These are phyloP conservation scores for Tragelaphus scriptus DNA, from an alignment of 2,113 vertebrate species.

Conservation along the genomic window DNA sequence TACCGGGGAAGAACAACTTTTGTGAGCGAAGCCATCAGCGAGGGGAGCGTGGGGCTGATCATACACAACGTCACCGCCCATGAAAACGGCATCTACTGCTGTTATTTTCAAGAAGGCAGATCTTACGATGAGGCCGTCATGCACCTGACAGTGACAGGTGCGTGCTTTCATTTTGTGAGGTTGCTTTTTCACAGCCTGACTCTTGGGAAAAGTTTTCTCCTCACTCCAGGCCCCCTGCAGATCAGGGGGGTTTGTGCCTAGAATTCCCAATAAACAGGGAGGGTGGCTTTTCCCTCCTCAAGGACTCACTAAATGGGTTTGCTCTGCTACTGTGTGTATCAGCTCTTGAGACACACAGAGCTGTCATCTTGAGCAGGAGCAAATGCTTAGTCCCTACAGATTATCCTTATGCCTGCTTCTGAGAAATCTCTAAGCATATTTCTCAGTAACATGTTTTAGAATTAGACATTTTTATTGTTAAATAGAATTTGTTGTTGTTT, in stretches of 20 bases:
- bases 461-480: not conserved
- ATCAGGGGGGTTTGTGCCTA: not conserved
- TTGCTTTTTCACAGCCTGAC: not conserved
- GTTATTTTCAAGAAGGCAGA: conserved; percentile 65
- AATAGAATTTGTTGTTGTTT: not conserved
- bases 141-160: conserved; percentile 58
- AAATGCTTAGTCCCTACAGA: not conserved
- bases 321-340: not conserved
- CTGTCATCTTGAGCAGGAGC: no score
- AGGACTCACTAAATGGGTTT: not conserved
- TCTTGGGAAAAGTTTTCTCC: not conserved
- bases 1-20: conserved; percentile 68
- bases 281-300: not conserved
- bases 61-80: conserved; percentile 37
- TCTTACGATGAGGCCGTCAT: conserved; percentile 49
- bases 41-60: conserved; percentile 46
- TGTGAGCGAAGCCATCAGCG: not conserved
- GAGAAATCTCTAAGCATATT: not conserved
- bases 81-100: conserved; percentile 62
- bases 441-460: not conserved
- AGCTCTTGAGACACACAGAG: not conserved
- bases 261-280: not conserved
- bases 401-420: not conserved
- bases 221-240: not conserved
- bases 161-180: accelerated